phyloP scores from a whole-genome alignment of 2,113 vertebrate genomes.

The Lagopus muta region DNA sequence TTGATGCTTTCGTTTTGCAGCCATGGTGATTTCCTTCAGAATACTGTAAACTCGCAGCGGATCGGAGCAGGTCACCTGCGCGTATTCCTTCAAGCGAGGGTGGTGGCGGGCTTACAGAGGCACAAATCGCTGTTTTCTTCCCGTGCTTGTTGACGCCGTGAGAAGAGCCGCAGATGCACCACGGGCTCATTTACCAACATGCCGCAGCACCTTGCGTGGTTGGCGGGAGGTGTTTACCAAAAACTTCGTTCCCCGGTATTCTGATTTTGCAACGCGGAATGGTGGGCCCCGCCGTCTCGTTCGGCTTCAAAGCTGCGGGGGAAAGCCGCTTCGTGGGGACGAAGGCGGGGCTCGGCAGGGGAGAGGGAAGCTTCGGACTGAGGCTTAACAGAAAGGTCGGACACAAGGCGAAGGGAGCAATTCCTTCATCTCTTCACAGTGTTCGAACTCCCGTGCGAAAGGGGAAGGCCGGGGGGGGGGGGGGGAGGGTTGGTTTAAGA shows the following conservation, averaged over 20 bases:
- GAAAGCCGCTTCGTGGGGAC: not conserved
- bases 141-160: not conserved
- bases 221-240: not conserved
- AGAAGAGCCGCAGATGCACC: not conserved
- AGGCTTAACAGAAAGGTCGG: not conserved
- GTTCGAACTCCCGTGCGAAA: not conserved
- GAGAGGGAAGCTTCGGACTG: accelerated
- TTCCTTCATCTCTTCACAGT: not conserved
- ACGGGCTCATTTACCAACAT: not conserved
- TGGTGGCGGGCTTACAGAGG: not conserved
- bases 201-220: not conserved
- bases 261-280: not conserved
- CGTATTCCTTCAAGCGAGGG: not conserved
- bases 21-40: accelerated
- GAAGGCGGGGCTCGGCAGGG: not conserved
- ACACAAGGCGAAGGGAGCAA: accelerated
- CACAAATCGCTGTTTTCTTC: not conserved
- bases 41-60: not conserved
- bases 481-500: not conserved
- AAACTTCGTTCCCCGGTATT: not conserved
- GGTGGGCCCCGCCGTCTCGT: accelerated
- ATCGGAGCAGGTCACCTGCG: not conserved
- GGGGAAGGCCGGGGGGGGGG: accelerated
- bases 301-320: not conserved
- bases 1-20: not conserved